Evolutionary conservation across 2,888 invertebrate genomes (phyloP).

Genomic region (Chrysina gloriosa): DNA sequence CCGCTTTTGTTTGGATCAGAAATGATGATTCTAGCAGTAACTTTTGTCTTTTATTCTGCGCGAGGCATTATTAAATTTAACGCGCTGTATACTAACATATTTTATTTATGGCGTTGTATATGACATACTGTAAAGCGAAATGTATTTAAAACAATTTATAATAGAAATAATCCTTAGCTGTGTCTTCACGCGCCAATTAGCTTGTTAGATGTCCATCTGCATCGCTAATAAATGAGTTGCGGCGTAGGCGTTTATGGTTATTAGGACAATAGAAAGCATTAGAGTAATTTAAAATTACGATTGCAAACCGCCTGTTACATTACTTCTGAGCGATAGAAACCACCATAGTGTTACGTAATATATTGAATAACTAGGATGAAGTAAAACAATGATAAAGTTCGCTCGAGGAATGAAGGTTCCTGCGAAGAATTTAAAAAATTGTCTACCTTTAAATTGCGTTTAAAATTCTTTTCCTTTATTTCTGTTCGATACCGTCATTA

Average conservation of each 20-base stretch:
- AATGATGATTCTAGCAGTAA: no score
- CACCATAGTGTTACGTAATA: background rate
- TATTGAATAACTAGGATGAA: background rate
- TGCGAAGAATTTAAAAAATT: no score
- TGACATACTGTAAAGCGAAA: background rate
- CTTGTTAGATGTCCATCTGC: conserved; percentile 19
- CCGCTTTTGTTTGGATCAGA: no score
- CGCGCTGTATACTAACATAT: conserved; percentile 3
- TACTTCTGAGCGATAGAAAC: background rate
- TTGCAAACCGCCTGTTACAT: background rate
- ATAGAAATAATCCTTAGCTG: conserved; percentile 10
- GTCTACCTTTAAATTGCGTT: no score
- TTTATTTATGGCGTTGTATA: conserved; percentile 15
- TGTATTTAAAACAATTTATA: conserved; percentile 13
- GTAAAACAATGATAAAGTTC: no score
- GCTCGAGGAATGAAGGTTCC: no score
- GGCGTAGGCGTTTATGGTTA: conserved; percentile 12
- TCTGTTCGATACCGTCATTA: no score
- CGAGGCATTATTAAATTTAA: no score
- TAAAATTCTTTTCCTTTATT: no score
- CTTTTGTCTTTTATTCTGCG: no score
- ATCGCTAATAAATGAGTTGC: conserved; percentile 18
- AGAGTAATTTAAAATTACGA: conserved; percentile 25
- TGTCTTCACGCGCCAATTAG: background rate
- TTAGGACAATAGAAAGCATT: conserved; percentile 26